Evolutionary conservation across 2,113 vertebrate species (phyloP), one percentile per base, ranked within the genome.

Genomic region (Kobus ellipsiprymnus): DNA sequence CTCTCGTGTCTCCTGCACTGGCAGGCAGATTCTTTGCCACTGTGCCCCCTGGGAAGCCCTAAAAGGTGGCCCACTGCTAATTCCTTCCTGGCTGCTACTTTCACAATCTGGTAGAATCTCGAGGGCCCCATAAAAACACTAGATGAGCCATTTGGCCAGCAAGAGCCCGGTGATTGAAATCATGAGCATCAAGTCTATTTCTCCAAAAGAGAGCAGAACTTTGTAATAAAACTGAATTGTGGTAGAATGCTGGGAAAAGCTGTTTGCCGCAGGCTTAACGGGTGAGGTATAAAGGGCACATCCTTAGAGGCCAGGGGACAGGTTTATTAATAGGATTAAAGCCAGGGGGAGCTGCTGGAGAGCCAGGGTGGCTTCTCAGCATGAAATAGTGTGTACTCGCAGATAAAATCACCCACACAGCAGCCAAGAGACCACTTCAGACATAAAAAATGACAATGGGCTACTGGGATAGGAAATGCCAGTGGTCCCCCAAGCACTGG

Each of bases 191-290:
- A 50, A 94, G 77, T 97, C 98, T 95, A 89, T 96, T 97, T 96
- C 78, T 97, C 91, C 44, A 95, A 87, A 95, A 96, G 87, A 96
- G 74, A 97, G 59, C 78, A 91, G 90, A 97, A 78, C 59, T 95
- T 90, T 81, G 89, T 94, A 94, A 97, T 98, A 97, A 98, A 98
- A 91, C 86, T 95, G 98, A 98, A 77, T 97, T 98, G 98, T 97
- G 59, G 95, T 4, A 4, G 80, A 36, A 90, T 40, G 93, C 87
- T 93, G 46, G 90, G 93, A 77, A 91, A 95, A 94, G 96, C 91
- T 81, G 91, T 82, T 94, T 29, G 40, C 93, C 54, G 89, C 67
- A 93, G 93, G 91, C 95, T 95, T 94, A 81, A 90, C 0, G 0
- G 77, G 93, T 33, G 92, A 90, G 93, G 97, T 82, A 93, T 93